Conservation (phyloP, 2,888 invertebrate species). For the Temnothorax rugatulus region DNA sequence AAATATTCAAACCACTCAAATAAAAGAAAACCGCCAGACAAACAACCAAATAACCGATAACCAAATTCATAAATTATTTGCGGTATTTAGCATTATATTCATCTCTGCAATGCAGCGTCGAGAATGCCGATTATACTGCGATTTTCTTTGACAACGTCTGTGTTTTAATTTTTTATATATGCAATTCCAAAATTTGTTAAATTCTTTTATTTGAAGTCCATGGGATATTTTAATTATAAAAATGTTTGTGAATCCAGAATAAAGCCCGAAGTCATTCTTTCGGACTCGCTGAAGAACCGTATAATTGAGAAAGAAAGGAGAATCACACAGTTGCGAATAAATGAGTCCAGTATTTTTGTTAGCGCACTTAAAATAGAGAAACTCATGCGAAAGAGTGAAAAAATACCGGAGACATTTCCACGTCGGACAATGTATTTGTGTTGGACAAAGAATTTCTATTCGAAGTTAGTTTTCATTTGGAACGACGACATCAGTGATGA, state of each 20-base stretch:
- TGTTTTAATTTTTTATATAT: neutral
- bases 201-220: neutral
- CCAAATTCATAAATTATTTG: conserved; percentile 21
- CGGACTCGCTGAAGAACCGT: neutral
- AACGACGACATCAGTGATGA: neutral
- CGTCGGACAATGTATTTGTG: neutral
- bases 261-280: neutral
- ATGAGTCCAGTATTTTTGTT: conserved; percentile 29
- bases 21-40: neutral
- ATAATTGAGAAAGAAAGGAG: neutral
- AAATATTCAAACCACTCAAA: conserved; percentile 22
- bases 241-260: neutral
- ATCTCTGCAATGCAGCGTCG: neutral
- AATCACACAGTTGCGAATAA: neutral
- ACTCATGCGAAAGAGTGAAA: neutral
- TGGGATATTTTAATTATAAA: neutral
- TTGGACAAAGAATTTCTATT: neutral
- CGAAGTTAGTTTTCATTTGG: neutral
- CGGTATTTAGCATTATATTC: too few relatives aligned
- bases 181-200: neutral
- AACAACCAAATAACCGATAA: conserved; percentile 15
- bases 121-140: neutral
- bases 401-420: conserved; percentile 11
- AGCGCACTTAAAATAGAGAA: conserved; percentile 4
- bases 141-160: neutral